Base-by-base conservation (phyloP, 2,888 invertebrate genomes). In the Cyclophora albipunctata region DNA sequence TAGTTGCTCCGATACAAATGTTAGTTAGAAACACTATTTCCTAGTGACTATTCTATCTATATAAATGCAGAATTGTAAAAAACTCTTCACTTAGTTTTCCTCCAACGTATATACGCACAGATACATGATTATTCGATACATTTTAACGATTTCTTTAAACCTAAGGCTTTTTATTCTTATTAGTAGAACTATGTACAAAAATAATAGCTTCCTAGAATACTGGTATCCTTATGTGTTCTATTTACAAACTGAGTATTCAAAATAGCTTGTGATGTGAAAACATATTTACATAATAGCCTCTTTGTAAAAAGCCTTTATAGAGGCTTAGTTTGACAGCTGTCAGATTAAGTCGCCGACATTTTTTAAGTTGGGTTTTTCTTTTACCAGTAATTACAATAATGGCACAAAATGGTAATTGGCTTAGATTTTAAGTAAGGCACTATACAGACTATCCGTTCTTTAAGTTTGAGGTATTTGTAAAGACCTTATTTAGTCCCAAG, bases 361-460 rank as follows among this genome's bases (percentile, higher is more conserved):
- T 4, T 6, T 5, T 34, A 35, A 2, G 5, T 20, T 20, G 20
- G 20, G 20, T 20, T 20, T 20, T 20, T 20, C 20, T 20, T 20
- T 20, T 20, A 20, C 20, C 20, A 20, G 20, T 20, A 20, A 20
- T 20, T 20, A 20, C 20, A 20, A 20, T 20, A 62, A 73, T 73
- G 72, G 74, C 74, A 73, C 75, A 64, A 57, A 62, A 63, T 64
- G 69, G 69, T 71, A 67, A 60, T 52, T 57, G 57, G 47, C 54
- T 59, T 62, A 60, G 35, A 47, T 56, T 51, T 42, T 59, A 58
- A 53, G 20, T 66, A 73, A 76, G 77, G 73, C 75, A 75, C 75
- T 47, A 63, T 51, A 45, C 58, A 63, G 60, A 66, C 62, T 63
- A 50, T 49, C 47, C 34, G 45, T 50, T 48, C 34, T 53, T 42